These are phyloP conservation scores for Argyresthia albistria DNA, from an alignment of 2,888 invertebrate genomes.

Conservation along the genomic window DNA sequence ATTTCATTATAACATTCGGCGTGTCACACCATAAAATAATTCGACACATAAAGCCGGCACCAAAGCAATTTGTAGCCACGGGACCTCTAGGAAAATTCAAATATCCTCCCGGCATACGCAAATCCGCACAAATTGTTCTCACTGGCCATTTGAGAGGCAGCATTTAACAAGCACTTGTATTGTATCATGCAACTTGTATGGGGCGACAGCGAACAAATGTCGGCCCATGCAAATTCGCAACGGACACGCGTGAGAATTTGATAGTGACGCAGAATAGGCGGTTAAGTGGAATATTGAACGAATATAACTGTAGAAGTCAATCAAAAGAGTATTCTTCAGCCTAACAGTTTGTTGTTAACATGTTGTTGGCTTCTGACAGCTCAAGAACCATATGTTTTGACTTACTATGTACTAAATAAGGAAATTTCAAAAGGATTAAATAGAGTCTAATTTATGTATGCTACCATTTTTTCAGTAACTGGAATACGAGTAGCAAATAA, in stretches of 20 bases:
- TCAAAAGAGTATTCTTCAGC: too few relatives aligned
- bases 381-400: too few relatives aligned
- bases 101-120: conserved; percentile 27
- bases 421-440: too few relatives aligned
- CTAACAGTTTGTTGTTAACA: too few relatives aligned
- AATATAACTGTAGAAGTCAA: too few relatives aligned
- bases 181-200: conserved; percentile 23
- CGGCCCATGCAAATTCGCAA: background rate
- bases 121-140: conserved; percentile 43
- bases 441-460: too few relatives aligned
- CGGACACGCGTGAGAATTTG: conserved; percentile 2
- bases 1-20: too few relatives aligned
- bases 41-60: background rate
- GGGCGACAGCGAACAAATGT: conserved; percentile 15
- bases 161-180: background rate
- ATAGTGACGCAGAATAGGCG: background rate
- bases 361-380: too few relatives aligned
- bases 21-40: background rate
- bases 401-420: too few relatives aligned
- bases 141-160: conserved; percentile 11
- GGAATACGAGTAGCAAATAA: too few relatives aligned
- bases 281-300: background rate
- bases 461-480: too few relatives aligned
- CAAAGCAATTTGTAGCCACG: conserved; percentile 13
- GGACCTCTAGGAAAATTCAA: conserved; percentile 27